phyloP scores from a whole-genome alignment of 2,888 invertebrate genomes.

The Chromoteleia sp. region DNA sequence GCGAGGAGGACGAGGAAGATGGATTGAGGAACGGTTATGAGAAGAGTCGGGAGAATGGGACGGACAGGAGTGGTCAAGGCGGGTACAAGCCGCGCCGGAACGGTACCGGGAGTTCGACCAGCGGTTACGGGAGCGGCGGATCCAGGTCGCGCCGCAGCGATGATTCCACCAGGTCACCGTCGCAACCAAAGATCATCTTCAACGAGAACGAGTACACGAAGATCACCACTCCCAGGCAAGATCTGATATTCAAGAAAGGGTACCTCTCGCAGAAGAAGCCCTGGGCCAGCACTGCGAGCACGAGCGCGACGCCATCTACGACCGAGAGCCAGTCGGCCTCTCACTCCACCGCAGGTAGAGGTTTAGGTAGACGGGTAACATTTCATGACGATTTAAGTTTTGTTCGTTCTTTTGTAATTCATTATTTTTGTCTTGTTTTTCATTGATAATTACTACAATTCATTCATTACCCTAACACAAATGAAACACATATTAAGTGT shows the following conservation, averaged over 20 bases:
- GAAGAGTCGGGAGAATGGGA: slow-evolving; percentile 77
- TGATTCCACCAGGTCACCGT: slow-evolving; percentile 75
- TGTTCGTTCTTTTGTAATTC: background rate
- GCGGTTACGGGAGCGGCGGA: slow-evolving; percentile 75
- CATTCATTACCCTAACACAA: no score
- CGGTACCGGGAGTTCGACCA: slow-evolving; percentile 75
- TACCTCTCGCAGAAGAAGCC: slow-evolving; percentile 87
- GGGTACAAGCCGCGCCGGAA: slow-evolving; percentile 74
- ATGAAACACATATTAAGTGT: no score
- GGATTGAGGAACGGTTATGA: slow-evolving; percentile 77
- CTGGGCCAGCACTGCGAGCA: slow-evolving; percentile 80
- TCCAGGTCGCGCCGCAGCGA: slow-evolving; percentile 74
- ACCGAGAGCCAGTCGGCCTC: slow-evolving; percentile 83
- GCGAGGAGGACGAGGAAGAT: slow-evolving; percentile 83
- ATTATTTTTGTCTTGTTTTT: no score
- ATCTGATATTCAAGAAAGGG: slow-evolving; percentile 89
- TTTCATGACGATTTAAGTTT: slow-evolving; percentile 39
- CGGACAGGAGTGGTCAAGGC: slow-evolving; percentile 71
- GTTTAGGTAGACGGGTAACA: slow-evolving; percentile 71
- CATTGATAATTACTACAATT: no score
- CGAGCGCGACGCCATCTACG: slow-evolving; percentile 83
- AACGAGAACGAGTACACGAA: slow-evolving; percentile 89
- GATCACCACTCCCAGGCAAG: slow-evolving; percentile 89
- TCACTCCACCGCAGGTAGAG: slow-evolving; percentile 84
- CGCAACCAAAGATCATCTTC: slow-evolving; percentile 86